Percentiles rank a stretch among this genome's conserved stretches.
Evolutionary conservation across 2,888 invertebrate species (phyloP).

Genomic region (Sarcophaga subvicina): DNA sequence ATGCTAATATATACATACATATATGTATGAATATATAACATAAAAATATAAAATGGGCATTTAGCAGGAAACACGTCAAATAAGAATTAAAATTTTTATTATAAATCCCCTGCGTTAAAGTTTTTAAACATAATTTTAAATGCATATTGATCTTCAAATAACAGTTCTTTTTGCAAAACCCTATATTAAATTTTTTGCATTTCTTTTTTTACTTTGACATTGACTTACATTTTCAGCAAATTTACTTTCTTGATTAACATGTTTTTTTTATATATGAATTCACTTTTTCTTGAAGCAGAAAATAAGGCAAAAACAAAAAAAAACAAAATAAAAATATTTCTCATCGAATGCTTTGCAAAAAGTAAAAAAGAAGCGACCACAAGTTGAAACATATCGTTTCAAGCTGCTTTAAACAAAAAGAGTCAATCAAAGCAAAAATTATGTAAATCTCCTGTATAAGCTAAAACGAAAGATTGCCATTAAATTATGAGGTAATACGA

Average conservation of each 20-base stretch:
- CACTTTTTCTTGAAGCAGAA: conserved; percentile 24
- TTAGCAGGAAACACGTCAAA: too few relatives aligned
- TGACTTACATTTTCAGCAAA: conserved; percentile 63
- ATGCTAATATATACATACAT: too few relatives aligned
- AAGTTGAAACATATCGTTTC: conserved; percentile 13
- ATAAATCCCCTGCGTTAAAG: too few relatives aligned
- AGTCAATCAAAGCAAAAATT: conserved; percentile 50
- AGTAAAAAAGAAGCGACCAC: conserved; percentile 8
- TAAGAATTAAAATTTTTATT: too few relatives aligned
- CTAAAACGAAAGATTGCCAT: background rate
- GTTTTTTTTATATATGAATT: conserved; percentile 20
- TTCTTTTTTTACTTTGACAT: conserved; percentile 61
- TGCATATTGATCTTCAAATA: background rate
- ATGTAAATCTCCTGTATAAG: conserved; percentile 46
- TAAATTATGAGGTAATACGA: conserved; percentile 43
- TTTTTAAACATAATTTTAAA: too few relatives aligned
- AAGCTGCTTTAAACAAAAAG: conserved; percentile 14
- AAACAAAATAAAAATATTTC: conserved; percentile 27
- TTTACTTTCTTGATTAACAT: conserved; percentile 58
- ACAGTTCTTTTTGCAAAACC: background rate
- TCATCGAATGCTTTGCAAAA: conserved; percentile 37
- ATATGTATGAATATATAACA: too few relatives aligned
- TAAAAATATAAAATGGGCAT: too few relatives aligned
- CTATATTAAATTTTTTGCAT: conserved; percentile 24
- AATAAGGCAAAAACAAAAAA: background rate